phyloP scores from a whole-genome alignment of 92 coral and sea anemone species.

The Desmophyllum pertusum region DNA sequence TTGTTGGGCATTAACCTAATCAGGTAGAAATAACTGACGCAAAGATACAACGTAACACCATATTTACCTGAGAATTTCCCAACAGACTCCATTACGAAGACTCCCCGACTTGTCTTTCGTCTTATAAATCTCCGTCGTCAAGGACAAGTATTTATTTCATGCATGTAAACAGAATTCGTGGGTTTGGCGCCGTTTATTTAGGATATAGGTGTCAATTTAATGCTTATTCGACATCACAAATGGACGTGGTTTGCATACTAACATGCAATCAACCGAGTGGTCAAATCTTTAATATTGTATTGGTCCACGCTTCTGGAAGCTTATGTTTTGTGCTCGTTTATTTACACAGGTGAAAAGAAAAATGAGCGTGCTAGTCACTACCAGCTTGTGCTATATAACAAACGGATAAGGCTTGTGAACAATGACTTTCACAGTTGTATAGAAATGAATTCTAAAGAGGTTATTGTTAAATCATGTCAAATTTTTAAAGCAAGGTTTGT shows the following conservation, averaged over 20 bases:
- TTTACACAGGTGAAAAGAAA: conserved; percentile 37
- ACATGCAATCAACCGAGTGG: conserved; percentile 5
- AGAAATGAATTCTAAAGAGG: neutral
- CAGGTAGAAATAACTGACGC: neutral
- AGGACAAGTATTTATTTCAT: conserved; percentile 17
- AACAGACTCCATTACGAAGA: conserved; percentile 9
- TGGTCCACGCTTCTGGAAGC: conserved; percentile 3
- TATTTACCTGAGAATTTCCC: conserved; percentile 5
- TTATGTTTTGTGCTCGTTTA: conserved; percentile 14
- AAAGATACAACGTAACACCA: neutral
- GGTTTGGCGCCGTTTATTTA: neutral
- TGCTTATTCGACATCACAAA: neutral
- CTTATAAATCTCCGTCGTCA: neutral
- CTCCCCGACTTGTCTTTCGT: neutral
- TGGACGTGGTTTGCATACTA: neutral
- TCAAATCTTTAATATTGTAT: neutral
- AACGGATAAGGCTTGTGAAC: neutral
- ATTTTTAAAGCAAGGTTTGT: neutral
- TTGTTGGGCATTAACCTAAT: neutral
- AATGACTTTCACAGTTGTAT: neutral
- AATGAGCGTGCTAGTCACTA: conserved; percentile 1
- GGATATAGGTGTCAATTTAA: conserved; percentile 13
- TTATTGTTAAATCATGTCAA: neutral
- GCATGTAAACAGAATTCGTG: conserved; percentile 24
- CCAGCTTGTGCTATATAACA: neutral